Evolutionary conservation across 2,888 invertebrate species (phyloP).

Genomic region (Smittia aterrima): DNA sequence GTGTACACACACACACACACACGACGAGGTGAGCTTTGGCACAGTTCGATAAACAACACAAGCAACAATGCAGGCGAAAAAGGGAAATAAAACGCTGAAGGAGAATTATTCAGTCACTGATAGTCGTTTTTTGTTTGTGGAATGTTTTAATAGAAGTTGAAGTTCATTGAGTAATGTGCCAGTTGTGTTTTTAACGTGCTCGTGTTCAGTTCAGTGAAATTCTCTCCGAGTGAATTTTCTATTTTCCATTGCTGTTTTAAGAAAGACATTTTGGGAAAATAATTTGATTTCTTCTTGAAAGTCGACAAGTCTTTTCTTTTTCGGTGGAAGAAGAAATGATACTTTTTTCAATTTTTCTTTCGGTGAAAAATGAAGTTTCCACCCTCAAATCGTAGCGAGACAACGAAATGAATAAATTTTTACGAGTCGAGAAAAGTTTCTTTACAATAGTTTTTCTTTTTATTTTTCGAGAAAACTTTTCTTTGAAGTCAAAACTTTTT

Average conservation of each 20-base stretch:
- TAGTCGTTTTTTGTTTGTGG: slow-evolving; percentile 39
- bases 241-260: background rate
- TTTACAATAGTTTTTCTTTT: background rate
- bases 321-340: background rate
- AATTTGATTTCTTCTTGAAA: slow-evolving; percentile 2
- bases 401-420: slow-evolving; percentile 2
- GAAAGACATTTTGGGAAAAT: background rate
- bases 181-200: slow-evolving; percentile 42
- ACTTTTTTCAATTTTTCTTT: background rate
- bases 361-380: no score
- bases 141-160: slow-evolving; percentile 42
- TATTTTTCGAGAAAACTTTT: background rate
- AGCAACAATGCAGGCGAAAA: slow-evolving; percentile 41
- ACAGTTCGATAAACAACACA: slow-evolving; percentile 31
- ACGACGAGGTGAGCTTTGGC: slow-evolving; percentile 21
- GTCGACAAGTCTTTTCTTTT: background rate
- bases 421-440: background rate
- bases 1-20: slow-evolving; percentile 25
- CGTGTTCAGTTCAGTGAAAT: slow-evolving; percentile 34
- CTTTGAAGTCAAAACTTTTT: background rate
- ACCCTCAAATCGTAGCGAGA: background rate
- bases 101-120: slow-evolving; percentile 40
- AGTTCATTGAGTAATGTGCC: slow-evolving; percentile 42
- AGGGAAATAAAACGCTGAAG: slow-evolving; percentile 33
- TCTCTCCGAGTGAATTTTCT: background rate